These are phyloP conservation scores for Eilema griseolum DNA, from an alignment of 2,888 invertebrate genomes.

Conservation along the genomic window DNA sequence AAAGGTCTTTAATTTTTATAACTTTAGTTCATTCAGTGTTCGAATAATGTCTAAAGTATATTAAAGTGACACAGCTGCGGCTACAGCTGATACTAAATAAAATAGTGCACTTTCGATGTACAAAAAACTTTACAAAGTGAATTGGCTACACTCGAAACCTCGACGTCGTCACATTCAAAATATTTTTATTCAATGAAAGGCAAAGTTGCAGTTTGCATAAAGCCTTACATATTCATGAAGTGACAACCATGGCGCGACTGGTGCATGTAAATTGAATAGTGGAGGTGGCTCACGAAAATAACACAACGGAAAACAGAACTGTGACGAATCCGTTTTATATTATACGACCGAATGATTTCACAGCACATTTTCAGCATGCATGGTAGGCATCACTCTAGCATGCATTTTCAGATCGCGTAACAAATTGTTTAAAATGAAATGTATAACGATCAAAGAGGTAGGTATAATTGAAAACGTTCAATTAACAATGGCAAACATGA, in stretches of 20 bases:
- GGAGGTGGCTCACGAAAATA: slow-evolving; percentile 72
- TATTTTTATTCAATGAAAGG: slow-evolving; percentile 76
- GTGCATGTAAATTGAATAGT: slow-evolving; percentile 78
- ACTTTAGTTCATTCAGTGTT: too few species aligned
- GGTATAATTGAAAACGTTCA: slow-evolving; percentile 28
- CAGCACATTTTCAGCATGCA: not conserved
- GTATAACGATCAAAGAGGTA: slow-evolving; percentile 22
- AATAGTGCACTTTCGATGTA: slow-evolving; percentile 8
- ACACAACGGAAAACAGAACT: slow-evolving; percentile 68
- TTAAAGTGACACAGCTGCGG: not conserved
- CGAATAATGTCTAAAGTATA: too few species aligned
- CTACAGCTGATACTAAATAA: slow-evolving; percentile 8
- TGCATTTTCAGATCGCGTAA: slow-evolving; percentile 10
- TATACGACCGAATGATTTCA: slow-evolving; percentile 59
- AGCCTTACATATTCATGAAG: slow-evolving; percentile 80
- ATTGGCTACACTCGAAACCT: slow-evolving; percentile 31
- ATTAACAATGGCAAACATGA: slow-evolving; percentile 30
- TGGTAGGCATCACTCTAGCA: slow-evolving; percentile 6
- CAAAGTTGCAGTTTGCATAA: slow-evolving; percentile 79
- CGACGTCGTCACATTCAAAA: slow-evolving; percentile 58
- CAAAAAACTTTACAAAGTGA: slow-evolving; percentile 28
- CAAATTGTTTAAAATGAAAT: slow-evolving; percentile 36
- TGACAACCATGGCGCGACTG: slow-evolving; percentile 67
- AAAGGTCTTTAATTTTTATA: too few species aligned
- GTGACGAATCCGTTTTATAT: slow-evolving; percentile 71